Base-by-base conservation (phyloP, 2,888 invertebrate species). In the Andricus quercusramuli region DNA sequence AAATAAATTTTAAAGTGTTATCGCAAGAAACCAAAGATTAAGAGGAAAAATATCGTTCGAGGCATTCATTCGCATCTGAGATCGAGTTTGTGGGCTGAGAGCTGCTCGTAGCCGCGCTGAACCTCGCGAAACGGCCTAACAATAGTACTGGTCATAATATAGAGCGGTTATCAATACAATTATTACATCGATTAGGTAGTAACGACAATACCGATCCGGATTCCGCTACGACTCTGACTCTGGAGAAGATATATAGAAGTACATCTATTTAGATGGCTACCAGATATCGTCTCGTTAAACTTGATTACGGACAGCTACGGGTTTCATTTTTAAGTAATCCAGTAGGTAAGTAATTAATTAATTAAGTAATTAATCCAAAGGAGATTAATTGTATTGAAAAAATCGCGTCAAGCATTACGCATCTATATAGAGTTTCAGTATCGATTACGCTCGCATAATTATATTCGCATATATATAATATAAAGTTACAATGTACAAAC, bases 61-160 rank as follows among this genome's bases (percentile, higher is more conserved):
- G 83, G 79, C 83, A 83, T 83, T 79, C 81, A 83, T 83, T 81
- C 78, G 74, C 70, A 85, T 88, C 85, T 90, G 90, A 91, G 91
- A 91, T 91, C 90, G 91, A 89, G 88, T 90, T 88, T 90, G 89
- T 90, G 89, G 90, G 91, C 90, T 90, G 90, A 90, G 88, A 89
- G 86, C 85, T 89, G 86, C 87, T 88, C 89, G 87, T 87, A 87
- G 84, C 83, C 82, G 80, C 79, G 77, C 80, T 74, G 80, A 56
- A 67, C 79, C 78, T 83, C 82, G 83, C 79, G 77, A 81, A 81
- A 84, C 81, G 83, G 80, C 83, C 81, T 78, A 80, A 65, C 44
- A 77, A 77, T 62, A 59, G 59, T 64, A 77, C 37, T 37, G 64
- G 37, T 56, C 74, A 74, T 68, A 68, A 68, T 68, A 68, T 47